A percentile compares a stretch with the other conserved stretches of the same genome.
phyloP scores from a whole-genome alignment of 2,797 vertebrate species.

The Rhynchonycteris naso region DNA sequence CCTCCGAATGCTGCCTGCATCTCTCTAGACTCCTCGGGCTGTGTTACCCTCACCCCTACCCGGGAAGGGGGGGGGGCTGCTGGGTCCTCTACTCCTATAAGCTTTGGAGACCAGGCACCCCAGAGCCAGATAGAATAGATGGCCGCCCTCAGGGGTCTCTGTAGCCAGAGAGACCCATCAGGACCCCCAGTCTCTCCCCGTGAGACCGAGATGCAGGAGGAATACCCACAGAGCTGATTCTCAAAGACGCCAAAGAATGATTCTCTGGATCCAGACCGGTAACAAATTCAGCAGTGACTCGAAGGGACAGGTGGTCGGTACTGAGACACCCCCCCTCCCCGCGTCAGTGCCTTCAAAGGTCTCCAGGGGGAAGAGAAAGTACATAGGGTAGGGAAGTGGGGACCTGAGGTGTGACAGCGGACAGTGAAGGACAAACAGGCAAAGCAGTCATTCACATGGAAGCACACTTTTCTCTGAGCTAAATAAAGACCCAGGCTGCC shows the following conservation, averaged over 20 bases:
- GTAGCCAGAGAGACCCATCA: no score
- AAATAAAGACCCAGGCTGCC: background rate
- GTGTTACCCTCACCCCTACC: rapidly evolving
- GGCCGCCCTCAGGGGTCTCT: rapidly evolving
- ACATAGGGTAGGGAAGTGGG: rapidly evolving
- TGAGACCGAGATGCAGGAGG: background rate
- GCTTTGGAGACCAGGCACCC: background rate
- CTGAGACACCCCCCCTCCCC: background rate
- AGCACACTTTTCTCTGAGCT: background rate
- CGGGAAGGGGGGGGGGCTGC: background rate
- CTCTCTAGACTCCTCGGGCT: background rate
- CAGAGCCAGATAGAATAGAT: rapidly evolving
- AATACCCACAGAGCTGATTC: rapidly evolving
- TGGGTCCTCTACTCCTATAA: rapidly evolving
- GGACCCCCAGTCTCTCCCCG: background rate
- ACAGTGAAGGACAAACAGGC: rapidly evolving
- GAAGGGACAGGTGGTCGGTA: background rate
- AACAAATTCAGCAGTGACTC: rapidly evolving
- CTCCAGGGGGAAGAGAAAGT: rapidly evolving
- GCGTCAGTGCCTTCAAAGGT: rapidly evolving
- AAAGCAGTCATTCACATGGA: rapidly evolving
- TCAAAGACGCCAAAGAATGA: rapidly evolving
- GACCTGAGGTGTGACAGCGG: rapidly evolving
- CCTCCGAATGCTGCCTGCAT: rapidly evolving
- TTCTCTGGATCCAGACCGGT: rapidly evolving